A percentile compares a stretch with the other conserved stretches of the same genome.
Evolutionary conservation across 2,797 vertebrate species (phyloP).

Genomic region (Malacoctenus gilli): DNA sequence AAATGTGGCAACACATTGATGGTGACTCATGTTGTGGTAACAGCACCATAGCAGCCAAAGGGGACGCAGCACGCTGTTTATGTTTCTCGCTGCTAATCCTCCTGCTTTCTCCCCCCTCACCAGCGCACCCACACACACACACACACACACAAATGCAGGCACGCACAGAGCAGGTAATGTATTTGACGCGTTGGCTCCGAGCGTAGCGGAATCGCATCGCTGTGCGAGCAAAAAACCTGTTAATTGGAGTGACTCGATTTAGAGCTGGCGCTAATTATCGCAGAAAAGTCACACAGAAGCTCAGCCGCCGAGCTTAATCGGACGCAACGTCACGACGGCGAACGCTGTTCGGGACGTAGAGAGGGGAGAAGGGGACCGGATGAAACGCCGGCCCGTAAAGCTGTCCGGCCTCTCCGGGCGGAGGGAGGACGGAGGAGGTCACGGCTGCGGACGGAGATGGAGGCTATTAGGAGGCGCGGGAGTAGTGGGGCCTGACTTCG

Average conservation of each 20-base stretch:
- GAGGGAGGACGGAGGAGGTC: conserved; percentile 32
- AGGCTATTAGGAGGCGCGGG: conserved; percentile 43
- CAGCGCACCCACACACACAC: conserved; percentile 3
- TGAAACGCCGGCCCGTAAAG: conserved; percentile 9
- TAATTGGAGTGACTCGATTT: conserved; percentile 55
- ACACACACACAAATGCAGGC: conserved; percentile 9
- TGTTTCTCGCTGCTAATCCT: conserved; percentile 28
- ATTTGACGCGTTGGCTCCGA: conserved; percentile 28
- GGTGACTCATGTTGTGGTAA: conserved; percentile 62
- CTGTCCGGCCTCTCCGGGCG: conserved; percentile 5
- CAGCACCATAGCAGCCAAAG: conserved; percentile 59
- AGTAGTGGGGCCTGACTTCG: conserved; percentile 24
- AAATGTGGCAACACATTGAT: conserved; percentile 52
- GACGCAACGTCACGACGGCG: conserved; percentile 3
- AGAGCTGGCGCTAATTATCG: conserved; percentile 45
- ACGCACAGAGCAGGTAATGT: conserved; percentile 21
- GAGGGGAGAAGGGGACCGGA: conserved; percentile 1
- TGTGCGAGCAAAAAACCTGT: conserved; percentile 37
- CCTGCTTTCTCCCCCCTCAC: conserved; percentile 3
- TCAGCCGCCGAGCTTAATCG: background rate
- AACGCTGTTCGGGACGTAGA: background rate
- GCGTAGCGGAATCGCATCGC: conserved; percentile 21
- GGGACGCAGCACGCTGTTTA: conserved; percentile 45
- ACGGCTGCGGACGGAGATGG: conserved; percentile 30
- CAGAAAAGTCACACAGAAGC: too few species aligned